phyloP scores from a whole-genome alignment of 2,113 vertebrate species.

The Labrus mixtus region DNA sequence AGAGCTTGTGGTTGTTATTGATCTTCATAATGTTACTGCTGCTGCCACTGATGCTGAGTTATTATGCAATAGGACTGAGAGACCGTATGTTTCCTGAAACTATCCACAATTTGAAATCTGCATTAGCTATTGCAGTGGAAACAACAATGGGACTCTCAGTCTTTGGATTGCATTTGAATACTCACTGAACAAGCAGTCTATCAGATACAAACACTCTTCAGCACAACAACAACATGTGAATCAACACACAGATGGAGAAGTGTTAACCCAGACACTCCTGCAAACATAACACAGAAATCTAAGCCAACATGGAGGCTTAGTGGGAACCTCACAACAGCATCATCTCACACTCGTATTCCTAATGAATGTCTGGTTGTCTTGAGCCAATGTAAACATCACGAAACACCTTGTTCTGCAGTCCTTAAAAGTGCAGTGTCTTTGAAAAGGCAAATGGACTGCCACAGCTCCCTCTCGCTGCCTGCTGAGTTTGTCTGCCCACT shows the following conservation, averaged over 20 bases:
- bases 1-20: slow-evolving; percentile 60
- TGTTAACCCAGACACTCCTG: slow-evolving; percentile 27
- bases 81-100: slow-evolving; percentile 54
- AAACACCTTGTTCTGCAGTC: slow-evolving; percentile 34
- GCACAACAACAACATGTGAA: slow-evolving; percentile 22
- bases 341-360: slow-evolving; percentile 5
- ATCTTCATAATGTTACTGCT: slow-evolving; percentile 62
- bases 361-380: slow-evolving; percentile 43
- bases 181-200: neutral
- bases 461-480: slow-evolving; percentile 16
- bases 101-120: slow-evolving; percentile 36
- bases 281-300: slow-evolving; percentile 40
- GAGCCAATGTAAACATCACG: slow-evolving; percentile 24
- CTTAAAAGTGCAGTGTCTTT: slow-evolving; percentile 33
- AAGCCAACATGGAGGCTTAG: slow-evolving; percentile 12
- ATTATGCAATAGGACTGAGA: slow-evolving; percentile 53
- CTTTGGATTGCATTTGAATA: slow-evolving; percentile 7
- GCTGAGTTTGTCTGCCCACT: neutral
- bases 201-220: slow-evolving; percentile 18
- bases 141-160: slow-evolving; percentile 16
- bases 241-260: slow-evolving; percentile 40
- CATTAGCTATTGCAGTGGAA: slow-evolving; percentile 22
- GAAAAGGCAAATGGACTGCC: slow-evolving; percentile 26
- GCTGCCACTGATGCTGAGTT: slow-evolving; percentile 46
- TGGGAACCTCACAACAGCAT: slow-evolving; percentile 23